These are phyloP conservation scores for Tipula vernalis DNA, from an alignment of 2,888 invertebrate genomes.

Conservation along the genomic window DNA sequence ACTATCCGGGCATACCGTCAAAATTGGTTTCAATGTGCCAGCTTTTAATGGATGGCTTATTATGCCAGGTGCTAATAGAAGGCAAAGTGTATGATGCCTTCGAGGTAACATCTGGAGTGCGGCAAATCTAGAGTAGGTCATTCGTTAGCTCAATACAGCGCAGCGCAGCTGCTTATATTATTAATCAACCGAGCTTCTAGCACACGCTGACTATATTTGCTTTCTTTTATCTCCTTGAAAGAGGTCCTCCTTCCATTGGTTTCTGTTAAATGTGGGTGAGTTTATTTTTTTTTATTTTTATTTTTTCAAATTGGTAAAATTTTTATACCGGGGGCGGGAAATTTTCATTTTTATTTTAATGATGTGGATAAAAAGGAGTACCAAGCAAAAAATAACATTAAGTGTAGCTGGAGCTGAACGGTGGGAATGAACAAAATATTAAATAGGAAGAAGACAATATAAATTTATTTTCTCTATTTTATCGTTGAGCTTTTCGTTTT, in stretches of 20 bases:
- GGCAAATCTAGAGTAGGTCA: too few relatives aligned
- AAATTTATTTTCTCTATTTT: not conserved
- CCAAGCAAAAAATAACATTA: not conserved
- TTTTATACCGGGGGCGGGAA: not conserved
- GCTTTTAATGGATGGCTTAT: too few relatives aligned
- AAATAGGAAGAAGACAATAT: not conserved
- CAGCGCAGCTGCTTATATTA: too few relatives aligned
- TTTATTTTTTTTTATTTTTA: not conserved
- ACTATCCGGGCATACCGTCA: too few relatives aligned
- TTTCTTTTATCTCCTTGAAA: too few relatives aligned
- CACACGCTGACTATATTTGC: too few relatives aligned
- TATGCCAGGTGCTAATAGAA: too few relatives aligned
- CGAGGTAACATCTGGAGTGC: too few relatives aligned
- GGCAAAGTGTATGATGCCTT: too few relatives aligned
- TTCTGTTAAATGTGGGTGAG: not conserved
- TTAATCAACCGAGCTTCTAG: too few relatives aligned
- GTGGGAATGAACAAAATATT: not conserved
- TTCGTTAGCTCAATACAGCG: too few relatives aligned
- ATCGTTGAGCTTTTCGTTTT: not conserved
- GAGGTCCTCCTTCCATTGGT: not conserved
- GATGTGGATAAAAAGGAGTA: not conserved
- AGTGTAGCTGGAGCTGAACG: not conserved
- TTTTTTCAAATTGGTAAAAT: not conserved
- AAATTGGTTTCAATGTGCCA: too few relatives aligned
- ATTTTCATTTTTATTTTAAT: not conserved